Conservation (phyloP, 2,797 vertebrate species). For the Diceros bicornis region DNA sequence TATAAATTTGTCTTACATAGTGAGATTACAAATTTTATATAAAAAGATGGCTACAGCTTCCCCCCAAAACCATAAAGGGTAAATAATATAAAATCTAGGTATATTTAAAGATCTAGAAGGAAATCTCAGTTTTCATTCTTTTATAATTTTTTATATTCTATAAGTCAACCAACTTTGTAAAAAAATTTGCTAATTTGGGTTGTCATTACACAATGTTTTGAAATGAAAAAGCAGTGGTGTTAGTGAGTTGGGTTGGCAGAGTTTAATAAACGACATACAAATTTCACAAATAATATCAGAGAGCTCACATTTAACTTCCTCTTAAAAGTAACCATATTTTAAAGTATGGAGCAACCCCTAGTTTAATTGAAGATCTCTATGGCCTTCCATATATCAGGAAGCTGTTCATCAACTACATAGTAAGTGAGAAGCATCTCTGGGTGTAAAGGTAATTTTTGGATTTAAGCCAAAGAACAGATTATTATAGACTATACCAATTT, state of each 20-base stretch:
- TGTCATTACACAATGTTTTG: constrained; percentile 17
- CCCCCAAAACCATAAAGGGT: background rate
- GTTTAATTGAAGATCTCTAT: background rate
- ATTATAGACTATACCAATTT: background rate
- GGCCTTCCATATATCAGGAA: background rate
- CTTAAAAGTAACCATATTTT: constrained; percentile 22
- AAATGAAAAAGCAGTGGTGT: background rate
- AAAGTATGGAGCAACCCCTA: background rate
- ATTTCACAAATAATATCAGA: constrained; percentile 16
- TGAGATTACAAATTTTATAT: background rate
- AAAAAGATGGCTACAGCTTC: background rate
- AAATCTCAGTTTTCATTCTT: constrained; percentile 13
- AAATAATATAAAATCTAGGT: constrained; percentile 6
- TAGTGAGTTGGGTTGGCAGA: background rate
- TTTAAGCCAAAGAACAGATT: constrained; percentile 42
- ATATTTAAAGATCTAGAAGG: constrained; percentile 26
- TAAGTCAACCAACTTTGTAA: background rate
- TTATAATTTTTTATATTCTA: background rate
- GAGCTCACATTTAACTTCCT: constrained; percentile 29
- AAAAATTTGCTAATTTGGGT: background rate
- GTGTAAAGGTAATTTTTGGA: constrained; percentile 38
- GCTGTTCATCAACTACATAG: background rate
- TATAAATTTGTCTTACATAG: background rate
- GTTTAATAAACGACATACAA: background rate
- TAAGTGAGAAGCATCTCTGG: background rate